These are phyloP conservation scores for Poeciliopsis turrubarensis DNA, from an alignment of 2,113 vertebrate genomes.

Conservation along the genomic window DNA sequence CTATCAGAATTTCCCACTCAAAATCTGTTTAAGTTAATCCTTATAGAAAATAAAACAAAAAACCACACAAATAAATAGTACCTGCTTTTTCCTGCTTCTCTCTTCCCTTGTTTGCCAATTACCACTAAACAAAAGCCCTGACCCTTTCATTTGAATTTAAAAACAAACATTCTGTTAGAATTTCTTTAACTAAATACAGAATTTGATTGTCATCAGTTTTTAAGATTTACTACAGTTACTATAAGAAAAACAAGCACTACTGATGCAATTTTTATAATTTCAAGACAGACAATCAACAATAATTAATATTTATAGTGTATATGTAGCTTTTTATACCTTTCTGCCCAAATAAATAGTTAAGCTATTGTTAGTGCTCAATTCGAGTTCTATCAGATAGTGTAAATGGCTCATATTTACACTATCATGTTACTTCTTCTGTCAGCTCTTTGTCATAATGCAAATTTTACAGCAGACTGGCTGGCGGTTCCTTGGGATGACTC, in stretches of 20 bases:
- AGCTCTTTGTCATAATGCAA: neutral
- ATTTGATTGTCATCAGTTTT: no score
- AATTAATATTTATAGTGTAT: neutral
- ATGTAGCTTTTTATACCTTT: neutral
- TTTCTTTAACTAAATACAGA: neutral
- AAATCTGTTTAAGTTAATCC: neutral
- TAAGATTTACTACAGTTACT: no score
- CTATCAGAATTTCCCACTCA: neutral
- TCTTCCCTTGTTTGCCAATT: neutral
- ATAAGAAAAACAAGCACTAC: neutral
- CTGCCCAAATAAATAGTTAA: neutral
- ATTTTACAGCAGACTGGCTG: neutral
- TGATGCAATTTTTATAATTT: neutral
- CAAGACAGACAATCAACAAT: neutral
- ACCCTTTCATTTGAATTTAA: conserved; percentile 9
- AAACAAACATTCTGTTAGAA: conserved; percentile 42
- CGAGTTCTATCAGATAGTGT: neutral
- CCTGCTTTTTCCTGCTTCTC: neutral
- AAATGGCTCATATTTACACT: neutral
- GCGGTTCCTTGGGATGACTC: neutral
- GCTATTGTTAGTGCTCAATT: neutral
- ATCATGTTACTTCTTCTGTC: neutral
- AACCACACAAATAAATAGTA: neutral
- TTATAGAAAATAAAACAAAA: neutral
- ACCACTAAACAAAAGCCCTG: neutral